Percentiles rank a stretch among this genome's conserved stretches.
phyloP scores from a whole-genome alignment of 1,140 invertebrate species.

The Bathynomus jamesi region DNA sequence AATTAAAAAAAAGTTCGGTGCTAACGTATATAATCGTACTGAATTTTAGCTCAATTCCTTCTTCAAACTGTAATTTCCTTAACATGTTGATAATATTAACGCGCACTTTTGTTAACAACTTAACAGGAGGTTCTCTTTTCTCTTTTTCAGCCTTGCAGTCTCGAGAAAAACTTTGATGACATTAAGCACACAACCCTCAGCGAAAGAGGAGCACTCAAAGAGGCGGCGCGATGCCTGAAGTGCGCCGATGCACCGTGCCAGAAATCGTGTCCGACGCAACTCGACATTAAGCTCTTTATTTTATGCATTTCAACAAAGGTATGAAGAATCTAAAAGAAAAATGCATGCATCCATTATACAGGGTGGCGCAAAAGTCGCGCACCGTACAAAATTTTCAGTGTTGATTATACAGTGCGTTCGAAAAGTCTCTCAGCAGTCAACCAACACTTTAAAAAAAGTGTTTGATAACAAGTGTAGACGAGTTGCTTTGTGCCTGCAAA shows the following conservation, averaged over 20 bases:
- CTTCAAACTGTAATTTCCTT: neutral
- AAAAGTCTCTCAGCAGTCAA: too few species aligned
- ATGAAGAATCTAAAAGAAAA: slow-evolving; percentile 32
- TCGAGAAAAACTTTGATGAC: slow-evolving; percentile 84
- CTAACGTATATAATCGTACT: too few species aligned
- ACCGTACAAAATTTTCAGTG: too few species aligned
- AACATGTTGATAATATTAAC: neutral
- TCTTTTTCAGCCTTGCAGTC: slow-evolving; percentile 7
- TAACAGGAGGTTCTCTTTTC: neutral
- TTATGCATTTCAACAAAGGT: slow-evolving; percentile 92
- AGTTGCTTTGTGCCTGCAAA: too few species aligned
- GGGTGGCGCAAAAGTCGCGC: too few species aligned
- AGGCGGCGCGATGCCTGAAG: slow-evolving; percentile 87
- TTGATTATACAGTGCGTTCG: too few species aligned
- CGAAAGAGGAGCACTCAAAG: slow-evolving; percentile 82
- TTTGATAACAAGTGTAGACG: too few species aligned
- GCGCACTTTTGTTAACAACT: neutral
- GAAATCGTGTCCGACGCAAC: slow-evolving; percentile 94
- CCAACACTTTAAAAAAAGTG: too few species aligned
- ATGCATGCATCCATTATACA: too few species aligned
- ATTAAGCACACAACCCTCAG: slow-evolving; percentile 95
- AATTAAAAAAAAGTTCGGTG: too few species aligned
- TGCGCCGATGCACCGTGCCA: slow-evolving; percentile 98
- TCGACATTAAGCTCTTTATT: slow-evolving; percentile 96
- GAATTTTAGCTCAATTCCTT: neutral